These are phyloP conservation scores for Cinclus cinclus DNA, from an alignment of 2,113 vertebrate genomes.

Conservation along the genomic window DNA sequence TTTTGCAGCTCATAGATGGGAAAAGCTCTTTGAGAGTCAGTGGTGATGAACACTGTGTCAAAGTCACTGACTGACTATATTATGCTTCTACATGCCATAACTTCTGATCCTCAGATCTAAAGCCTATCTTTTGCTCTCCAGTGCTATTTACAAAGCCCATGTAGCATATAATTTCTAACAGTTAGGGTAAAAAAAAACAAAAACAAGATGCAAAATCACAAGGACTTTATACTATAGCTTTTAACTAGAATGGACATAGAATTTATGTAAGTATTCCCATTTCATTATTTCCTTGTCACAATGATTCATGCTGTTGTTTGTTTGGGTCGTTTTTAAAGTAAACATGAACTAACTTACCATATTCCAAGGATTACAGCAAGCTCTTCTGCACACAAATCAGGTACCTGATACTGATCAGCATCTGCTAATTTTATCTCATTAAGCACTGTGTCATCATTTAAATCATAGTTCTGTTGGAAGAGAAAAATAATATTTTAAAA, in stretches of 20 bases:
- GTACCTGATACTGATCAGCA: constrained; percentile 81
- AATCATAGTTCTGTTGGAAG: constrained; percentile 80
- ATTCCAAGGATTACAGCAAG: constrained; percentile 91
- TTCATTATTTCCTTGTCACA: not conserved
- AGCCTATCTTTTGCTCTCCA: not conserved
- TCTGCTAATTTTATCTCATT: constrained; percentile 86
- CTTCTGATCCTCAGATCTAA: not conserved
- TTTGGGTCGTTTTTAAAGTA: not conserved
- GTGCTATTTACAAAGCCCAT: not conserved
- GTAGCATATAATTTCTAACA: not conserved
- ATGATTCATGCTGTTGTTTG: not conserved
- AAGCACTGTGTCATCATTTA: constrained; percentile 90
- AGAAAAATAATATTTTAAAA: not conserved
- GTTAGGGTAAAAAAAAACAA: too few relatives aligned
- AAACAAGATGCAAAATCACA: not conserved
- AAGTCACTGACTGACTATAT: not conserved
- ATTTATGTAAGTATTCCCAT: not conserved
- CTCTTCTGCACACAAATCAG: constrained; percentile 90
- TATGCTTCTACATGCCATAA: not conserved
- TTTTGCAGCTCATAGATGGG: not conserved
- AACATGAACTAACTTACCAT: constrained; percentile 78
- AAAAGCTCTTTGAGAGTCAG: not conserved
- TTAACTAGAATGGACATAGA: not conserved
- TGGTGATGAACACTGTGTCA: not conserved
- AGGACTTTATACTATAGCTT: not conserved